Evolutionary conservation across 2,888 invertebrate species (phyloP), one percentile per base, ranked within the genome.

Genomic region (Quadroppia sp.): DNA sequence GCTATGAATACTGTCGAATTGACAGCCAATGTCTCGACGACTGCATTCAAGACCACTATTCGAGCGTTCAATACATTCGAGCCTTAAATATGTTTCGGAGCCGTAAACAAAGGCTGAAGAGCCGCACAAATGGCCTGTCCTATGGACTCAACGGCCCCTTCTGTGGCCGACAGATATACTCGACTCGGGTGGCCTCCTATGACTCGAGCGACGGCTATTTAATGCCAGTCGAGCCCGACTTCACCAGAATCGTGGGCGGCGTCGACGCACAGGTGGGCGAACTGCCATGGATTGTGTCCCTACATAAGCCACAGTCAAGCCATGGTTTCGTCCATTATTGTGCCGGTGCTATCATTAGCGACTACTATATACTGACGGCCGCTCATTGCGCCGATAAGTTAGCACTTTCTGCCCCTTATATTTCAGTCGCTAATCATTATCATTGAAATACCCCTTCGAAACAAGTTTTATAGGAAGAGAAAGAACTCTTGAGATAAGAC

Each of bases 311-410:
- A 13, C 50, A 17, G 28, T 7, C 23, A 1, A 59, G 72, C 0
- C 11, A 2, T 9, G 15, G 11, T 20, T 11, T 13, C 20, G 32
- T 23, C 4, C 72, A 72, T 40, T 72, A 36, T 59, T 72, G 72
- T 56, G 72, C 59, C 23, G 72, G 20, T n/a, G 36, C 72, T 40
- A 56, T 72, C 20, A 30, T 72, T n/a, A 56, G n/a, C 20, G 1
- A 32, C 3, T 32, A 72, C n/a, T 59, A 59, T 40, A 40, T 72
- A 1, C 15, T 72, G 7, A 72, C 72, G 9, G 72, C 72, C 13
- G 72, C 72, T 9, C 72, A 72, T 59, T 72, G 72, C 59, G 13
- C 48, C 6, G 71, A 71, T 3, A 61, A n/a, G 61, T 61, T 4
- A 4, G 6, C 45, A 17, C 45, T 17, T 45, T 45, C 15, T 45